Conservation (phyloP, 2,113 vertebrate species). For the Irena cyanogastra region DNA sequence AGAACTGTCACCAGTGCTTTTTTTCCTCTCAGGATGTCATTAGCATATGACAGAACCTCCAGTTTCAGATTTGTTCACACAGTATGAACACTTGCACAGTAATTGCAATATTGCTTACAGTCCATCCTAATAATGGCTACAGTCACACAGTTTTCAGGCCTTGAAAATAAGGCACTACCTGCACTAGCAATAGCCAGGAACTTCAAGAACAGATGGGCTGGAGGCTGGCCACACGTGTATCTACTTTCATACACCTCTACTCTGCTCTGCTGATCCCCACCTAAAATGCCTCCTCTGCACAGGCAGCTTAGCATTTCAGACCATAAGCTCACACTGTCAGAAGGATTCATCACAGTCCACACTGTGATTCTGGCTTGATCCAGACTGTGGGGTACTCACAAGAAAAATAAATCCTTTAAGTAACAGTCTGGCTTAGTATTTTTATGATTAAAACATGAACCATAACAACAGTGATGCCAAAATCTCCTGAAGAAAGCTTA, state of each 20-base stretch:
- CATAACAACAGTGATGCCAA: not conserved
- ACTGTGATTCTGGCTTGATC: not conserved
- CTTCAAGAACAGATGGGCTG: not conserved
- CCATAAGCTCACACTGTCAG: not conserved
- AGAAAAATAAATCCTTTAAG: not conserved
- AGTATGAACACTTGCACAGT: not conserved
- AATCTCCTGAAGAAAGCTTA: not conserved
- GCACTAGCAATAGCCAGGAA: not conserved
- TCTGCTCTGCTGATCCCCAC: not conserved
- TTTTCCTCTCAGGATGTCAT: not conserved
- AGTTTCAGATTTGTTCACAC: not conserved
- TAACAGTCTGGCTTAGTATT: not conserved
- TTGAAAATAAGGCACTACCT: not conserved
- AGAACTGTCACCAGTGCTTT: not conserved
- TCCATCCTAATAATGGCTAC: not conserved
- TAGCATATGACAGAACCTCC: not conserved
- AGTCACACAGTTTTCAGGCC: not conserved
- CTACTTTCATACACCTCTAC: not conserved
- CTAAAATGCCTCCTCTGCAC: not conserved
- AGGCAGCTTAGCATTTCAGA: not conserved
- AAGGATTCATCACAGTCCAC: not conserved
- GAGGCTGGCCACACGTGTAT: not conserved
- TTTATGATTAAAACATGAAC: not conserved
- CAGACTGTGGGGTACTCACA: not conserved
- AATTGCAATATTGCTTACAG: not conserved